Evolutionary conservation across 2,888 invertebrate species (phyloP).

Genomic region (Lobophora halterata): DNA sequence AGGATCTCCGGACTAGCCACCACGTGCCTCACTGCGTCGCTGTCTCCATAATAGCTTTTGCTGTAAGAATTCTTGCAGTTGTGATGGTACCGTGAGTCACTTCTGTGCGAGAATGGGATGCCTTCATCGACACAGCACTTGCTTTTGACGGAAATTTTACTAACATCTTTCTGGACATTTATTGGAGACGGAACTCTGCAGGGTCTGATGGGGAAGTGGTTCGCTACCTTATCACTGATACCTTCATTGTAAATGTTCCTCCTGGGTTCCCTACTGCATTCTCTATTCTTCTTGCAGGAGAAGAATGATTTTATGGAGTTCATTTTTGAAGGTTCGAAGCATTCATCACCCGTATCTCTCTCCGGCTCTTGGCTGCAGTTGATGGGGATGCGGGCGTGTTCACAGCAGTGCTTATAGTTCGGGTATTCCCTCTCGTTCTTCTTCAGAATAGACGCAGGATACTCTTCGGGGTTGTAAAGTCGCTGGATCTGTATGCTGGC

Average conservation of each 20-base stretch:
- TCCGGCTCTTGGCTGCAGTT: constrained; percentile 27
- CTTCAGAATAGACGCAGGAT: constrained; percentile 21
- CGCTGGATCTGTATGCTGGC: constrained; percentile 20
- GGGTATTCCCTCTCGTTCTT: constrained; percentile 2
- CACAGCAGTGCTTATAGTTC: constrained; percentile 6
- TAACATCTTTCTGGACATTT: constrained; percentile 20
- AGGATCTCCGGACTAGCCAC: constrained; percentile 24
- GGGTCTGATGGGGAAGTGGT: constrained; percentile 18
- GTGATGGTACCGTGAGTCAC: constrained; percentile 51
- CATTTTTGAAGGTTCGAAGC: constrained; percentile 16
- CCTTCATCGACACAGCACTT: constrained; percentile 14
- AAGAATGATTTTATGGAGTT: constrained; percentile 30
- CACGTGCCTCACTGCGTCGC: constrained; percentile 27
- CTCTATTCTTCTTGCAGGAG: constrained; percentile 20
- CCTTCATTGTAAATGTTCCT: constrained; percentile 61
- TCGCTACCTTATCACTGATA: constrained; percentile 44
- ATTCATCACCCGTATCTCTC: constrained; percentile 29
- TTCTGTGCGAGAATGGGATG: constrained; percentile 47
- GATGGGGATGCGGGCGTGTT: not conserved
- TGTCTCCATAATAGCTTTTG: constrained; percentile 26
- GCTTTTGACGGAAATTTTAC: constrained; percentile 24
- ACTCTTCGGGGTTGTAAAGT: constrained; percentile 10
- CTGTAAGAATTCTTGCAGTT: constrained; percentile 38
- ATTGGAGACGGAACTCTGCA: constrained; percentile 15
- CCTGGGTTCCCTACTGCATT: constrained; percentile 24